Percentiles rank a stretch among this genome's conserved stretches.
phyloP scores from a whole-genome alignment of 2,888 invertebrate genomes.

The Xestobium rufovillosum region DNA sequence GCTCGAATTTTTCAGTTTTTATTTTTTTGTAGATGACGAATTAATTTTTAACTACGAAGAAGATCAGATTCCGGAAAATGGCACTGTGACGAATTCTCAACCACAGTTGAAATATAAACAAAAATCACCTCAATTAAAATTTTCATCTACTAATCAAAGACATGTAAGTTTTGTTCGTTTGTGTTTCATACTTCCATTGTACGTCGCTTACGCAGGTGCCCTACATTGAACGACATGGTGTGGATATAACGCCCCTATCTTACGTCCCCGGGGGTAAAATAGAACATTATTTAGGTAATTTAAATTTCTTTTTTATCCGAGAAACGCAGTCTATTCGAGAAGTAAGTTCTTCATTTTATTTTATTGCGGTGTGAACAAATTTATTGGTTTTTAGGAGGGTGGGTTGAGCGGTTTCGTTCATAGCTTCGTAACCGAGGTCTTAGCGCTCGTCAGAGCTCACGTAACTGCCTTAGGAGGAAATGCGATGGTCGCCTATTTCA shows the following conservation, averaged over 20 bases:
- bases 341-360: no score
- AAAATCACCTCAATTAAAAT: slow-evolving; percentile 48
- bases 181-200: background rate
- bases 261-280: slow-evolving; percentile 71
- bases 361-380: slow-evolving; percentile 6
- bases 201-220: slow-evolving; percentile 38
- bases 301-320: slow-evolving; percentile 91
- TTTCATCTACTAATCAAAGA: slow-evolving; percentile 33
- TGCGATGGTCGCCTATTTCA: slow-evolving; percentile 88
- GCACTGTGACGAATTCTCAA: slow-evolving; percentile 18
- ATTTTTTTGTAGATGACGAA: slow-evolving; percentile 54
- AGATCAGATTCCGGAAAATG: slow-evolving; percentile 50
- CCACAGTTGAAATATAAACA: slow-evolving; percentile 36
- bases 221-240: slow-evolving; percentile 50
- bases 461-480: slow-evolving; percentile 91
- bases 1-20: slow-evolving; percentile 10
- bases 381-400: slow-evolving; percentile 54
- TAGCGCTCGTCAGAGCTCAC: slow-evolving; percentile 89
- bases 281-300: slow-evolving; percentile 77
- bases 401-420: slow-evolving; percentile 93
- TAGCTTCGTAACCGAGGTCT: slow-evolving; percentile 85
- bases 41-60: slow-evolving; percentile 81
- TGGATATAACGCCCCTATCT: slow-evolving; percentile 75
- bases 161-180: slow-evolving; percentile 30
- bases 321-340: slow-evolving; percentile 91